Base-by-base conservation (phyloP, 1,140 invertebrate genomes). In the Philotrypesis tridentata region DNA sequence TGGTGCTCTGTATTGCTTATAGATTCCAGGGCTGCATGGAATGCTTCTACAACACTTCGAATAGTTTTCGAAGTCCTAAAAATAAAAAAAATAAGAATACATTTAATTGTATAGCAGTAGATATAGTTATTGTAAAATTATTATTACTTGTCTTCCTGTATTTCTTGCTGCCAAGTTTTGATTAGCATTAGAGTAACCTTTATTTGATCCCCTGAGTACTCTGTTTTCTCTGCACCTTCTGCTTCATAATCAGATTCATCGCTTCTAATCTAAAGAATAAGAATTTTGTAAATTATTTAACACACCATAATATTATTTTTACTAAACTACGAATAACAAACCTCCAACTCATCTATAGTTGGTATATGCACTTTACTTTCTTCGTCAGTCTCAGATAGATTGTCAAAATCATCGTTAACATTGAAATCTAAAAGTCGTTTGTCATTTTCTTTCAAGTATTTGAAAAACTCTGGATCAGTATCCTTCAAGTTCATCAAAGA, bases 161-260 rank as follows among this genome's bases (percentile, higher is more conserved):
- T 92, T 79, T 96, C 93, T 78, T 93, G 89, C 88, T 96, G 94
- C 94, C 96, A 96, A 31, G 85, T 85, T 85, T 93, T 91, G 21
- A 94, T 85, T 85, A 94, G 90, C 84, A 93, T 92, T 25, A 94
- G 88, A n/a, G 93, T 93, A 1, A 93, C 87, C 84, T 89, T 89
- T 91, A 89, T 83, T 87, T 90, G 79, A 92, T 91, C 91, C 92
- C 90, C 89, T 92, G 93, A 40, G 92, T 90, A 68, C 90, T 93
- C 67, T 92, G 87, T 79, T 88, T 92, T 89, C 88, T 92, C 27
- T 85, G 88, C 83, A 82, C 89, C 87, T 40, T 87, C 87, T n/a
- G 61, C 72, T 87, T 95, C 95, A 91, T 94, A 96, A 89, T 97
- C 96, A 91, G 95, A 96, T 77, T 96, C 96, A 89, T 97, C 96